A percentile compares a stretch with the other conserved stretches of the same genome.
These are phyloP conservation scores for Leucozona laternaria DNA, from an alignment of 2,888 invertebrate genomes.

Conservation along the genomic window DNA sequence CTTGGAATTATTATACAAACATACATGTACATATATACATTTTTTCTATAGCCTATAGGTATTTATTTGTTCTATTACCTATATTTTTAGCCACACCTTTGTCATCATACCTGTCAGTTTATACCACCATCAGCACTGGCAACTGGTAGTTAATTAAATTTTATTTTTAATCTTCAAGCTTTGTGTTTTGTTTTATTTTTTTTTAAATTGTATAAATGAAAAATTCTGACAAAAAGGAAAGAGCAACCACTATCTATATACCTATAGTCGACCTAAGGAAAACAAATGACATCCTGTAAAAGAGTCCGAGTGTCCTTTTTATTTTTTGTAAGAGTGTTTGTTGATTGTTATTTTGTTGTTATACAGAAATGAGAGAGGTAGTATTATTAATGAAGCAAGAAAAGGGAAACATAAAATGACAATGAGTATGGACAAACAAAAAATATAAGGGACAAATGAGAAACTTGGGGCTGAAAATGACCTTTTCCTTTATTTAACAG, in stretches of 20 bases:
- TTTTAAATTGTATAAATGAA: slow-evolving; percentile 6
- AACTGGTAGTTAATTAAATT: slow-evolving; percentile 20
- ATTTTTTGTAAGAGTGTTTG: background rate
- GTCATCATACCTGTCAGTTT: background rate
- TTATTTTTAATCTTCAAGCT: slow-evolving; percentile 13
- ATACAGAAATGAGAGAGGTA: slow-evolving; percentile 5
- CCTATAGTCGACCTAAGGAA: background rate
- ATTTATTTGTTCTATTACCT: background rate
- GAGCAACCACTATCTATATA: background rate
- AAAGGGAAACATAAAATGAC: slow-evolving; percentile 7
- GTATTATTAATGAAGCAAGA: slow-evolving; percentile 6
- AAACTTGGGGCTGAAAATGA: background rate
- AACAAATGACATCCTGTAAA: slow-evolving; percentile 23
- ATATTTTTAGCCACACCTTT: slow-evolving; percentile 30
- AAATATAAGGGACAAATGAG: background rate
- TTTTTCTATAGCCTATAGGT: background rate
- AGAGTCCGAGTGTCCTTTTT: slow-evolving; percentile 23
- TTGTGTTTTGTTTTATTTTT: slow-evolving; percentile 11
- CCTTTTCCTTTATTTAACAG: background rate
- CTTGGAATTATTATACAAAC: slow-evolving; percentile 4
- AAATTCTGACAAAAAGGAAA: background rate
- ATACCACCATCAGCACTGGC: background rate
- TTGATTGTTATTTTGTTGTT: slow-evolving; percentile 21
- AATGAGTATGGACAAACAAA: background rate
- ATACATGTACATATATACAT: background rate